A percentile compares a stretch with the other conserved stretches of the same genome.
Conservation (phyloP, 2,888 invertebrate species). For the Torymus texanus region DNA sequence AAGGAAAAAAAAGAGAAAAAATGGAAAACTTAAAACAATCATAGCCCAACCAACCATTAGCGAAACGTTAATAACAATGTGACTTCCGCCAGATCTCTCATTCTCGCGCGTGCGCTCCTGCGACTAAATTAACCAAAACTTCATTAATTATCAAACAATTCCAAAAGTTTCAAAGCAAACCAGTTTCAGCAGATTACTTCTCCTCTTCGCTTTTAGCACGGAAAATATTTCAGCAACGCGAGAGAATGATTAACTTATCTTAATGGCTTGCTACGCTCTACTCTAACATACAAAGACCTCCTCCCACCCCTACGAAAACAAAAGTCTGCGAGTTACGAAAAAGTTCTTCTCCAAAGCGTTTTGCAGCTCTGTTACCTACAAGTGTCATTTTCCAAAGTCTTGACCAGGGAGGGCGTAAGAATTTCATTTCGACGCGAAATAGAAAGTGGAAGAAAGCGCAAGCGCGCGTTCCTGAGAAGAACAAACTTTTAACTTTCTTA, state of each 20-base stretch:
- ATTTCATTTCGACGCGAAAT: constrained; percentile 37
- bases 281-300: not conserved
- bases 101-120: not conserved
- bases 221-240: constrained; percentile 40
- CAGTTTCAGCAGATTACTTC: constrained; percentile 10
- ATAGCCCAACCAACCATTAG: not conserved
- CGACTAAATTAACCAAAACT: constrained; percentile 50
- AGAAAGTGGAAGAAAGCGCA: constrained; percentile 8
- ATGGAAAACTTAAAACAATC: too few relatives aligned
- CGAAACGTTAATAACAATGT: constrained; percentile 18
- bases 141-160: constrained; percentile 46
- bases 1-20: too few relatives aligned
- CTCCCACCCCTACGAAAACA: too few relatives aligned
- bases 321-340: constrained; percentile 11
- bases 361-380: constrained; percentile 27
- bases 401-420: not conserved
- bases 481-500: constrained; percentile 20
- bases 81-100: constrained; percentile 17
- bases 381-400: constrained; percentile 46
- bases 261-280: constrained; percentile 3
- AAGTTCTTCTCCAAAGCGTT: not conserved
- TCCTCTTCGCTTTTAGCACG: not conserved
- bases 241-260: constrained; percentile 50
- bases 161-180: constrained; percentile 24
- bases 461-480: not conserved